phyloP scores from a whole-genome alignment of 2,797 vertebrate genomes.

The Pangasius mekongensis region DNA sequence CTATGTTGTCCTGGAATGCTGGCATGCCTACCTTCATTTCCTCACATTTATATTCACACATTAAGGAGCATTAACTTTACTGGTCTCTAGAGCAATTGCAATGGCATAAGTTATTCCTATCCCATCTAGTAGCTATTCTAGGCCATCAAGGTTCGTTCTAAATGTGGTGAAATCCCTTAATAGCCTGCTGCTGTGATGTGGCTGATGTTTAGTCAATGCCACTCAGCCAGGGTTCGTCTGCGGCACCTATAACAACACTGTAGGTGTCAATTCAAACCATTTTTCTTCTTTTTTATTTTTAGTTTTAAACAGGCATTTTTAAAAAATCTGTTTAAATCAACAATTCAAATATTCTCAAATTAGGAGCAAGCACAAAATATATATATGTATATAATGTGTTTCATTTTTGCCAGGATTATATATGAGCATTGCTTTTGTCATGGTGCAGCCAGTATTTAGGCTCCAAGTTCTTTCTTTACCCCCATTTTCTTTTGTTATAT shows the following conservation, averaged over 20 bases:
- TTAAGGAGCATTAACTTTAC: slow-evolving; percentile 13
- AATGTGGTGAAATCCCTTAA: slow-evolving; percentile 1
- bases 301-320: neutral
- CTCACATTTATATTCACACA: slow-evolving; percentile 29
- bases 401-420: neutral
- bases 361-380: neutral
- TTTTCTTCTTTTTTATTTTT: neutral
- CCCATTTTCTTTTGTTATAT: neutral
- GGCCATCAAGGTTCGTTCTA: neutral
- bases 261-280: neutral
- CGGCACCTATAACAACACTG: neutral
- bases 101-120: slow-evolving; percentile 7
- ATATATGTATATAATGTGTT: neutral
- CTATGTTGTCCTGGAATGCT: slow-evolving; percentile 27
- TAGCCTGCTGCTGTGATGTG: neutral
- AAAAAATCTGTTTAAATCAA: neutral
- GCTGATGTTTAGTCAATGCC: neutral
- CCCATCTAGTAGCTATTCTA: slow-evolving; percentile 23
- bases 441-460: neutral
- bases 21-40: slow-evolving; percentile 33
- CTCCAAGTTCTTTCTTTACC: neutral
- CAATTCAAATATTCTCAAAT: neutral
- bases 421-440: neutral
- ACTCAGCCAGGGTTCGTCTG: neutral
- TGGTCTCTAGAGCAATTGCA: neutral